Evolutionary conservation across 2,888 invertebrate genomes (phyloP).

Genomic region (Drosophila pseudotakahashii): DNA sequence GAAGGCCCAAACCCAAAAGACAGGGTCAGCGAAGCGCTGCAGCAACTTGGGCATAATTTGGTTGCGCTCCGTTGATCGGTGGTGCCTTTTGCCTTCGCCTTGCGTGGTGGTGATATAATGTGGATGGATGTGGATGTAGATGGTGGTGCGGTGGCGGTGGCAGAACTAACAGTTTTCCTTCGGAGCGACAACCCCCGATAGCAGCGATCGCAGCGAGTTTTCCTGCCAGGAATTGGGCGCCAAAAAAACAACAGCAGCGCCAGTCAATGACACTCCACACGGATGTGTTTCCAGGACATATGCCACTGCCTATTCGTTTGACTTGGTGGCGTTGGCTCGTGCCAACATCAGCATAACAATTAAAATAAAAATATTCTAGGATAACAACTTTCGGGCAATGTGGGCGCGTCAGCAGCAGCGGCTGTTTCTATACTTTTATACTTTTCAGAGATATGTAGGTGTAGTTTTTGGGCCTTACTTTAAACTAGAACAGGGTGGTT

Average conservation of each 20-base stretch:
- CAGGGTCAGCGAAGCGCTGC: conserved; percentile 69
- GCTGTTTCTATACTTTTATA: conserved; percentile 36
- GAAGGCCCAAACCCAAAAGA: conserved; percentile 41
- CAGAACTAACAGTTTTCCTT: conserved; percentile 67
- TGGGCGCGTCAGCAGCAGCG: conserved; percentile 59
- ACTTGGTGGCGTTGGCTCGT: conserved; percentile 61
- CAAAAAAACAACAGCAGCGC: conserved; percentile 50
- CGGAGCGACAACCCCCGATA: conserved; percentile 62
- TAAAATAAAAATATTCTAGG: conserved; percentile 67
- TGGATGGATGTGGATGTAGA: conserved; percentile 2
- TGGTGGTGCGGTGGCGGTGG: conserved; percentile 23
- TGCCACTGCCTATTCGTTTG: conserved; percentile 20
- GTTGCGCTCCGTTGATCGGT: conserved; percentile 68
- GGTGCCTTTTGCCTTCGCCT: background rate
- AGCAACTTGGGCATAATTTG: conserved; percentile 69
- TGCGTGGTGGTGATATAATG: conserved; percentile 10
- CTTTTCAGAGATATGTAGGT: conserved; percentile 15
- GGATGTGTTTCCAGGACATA: conserved; percentile 56
- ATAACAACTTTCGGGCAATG: conserved; percentile 59
- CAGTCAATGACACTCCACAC: conserved; percentile 68
- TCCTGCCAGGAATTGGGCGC: conserved; percentile 66
- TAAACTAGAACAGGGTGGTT: conserved; percentile 70
- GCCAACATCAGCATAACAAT: conserved; percentile 75
- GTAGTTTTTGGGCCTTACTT: conserved; percentile 24
- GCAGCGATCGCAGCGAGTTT: conserved; percentile 49